These are phyloP conservation scores for Lagenorhynchus albirostris DNA, from an alignment of 2,113 vertebrate genomes.

Conservation along the genomic window DNA sequence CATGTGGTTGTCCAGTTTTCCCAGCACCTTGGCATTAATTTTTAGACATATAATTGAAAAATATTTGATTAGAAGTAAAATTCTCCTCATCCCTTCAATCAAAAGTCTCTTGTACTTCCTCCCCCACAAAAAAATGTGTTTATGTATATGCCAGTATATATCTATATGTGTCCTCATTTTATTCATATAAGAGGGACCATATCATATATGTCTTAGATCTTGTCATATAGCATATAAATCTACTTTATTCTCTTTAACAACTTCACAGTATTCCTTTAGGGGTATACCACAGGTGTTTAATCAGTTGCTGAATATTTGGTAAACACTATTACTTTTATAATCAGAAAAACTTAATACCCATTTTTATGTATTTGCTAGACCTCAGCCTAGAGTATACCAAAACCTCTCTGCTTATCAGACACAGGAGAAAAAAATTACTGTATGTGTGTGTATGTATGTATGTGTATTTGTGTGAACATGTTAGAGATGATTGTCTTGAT, in stretches of 20 bases:
- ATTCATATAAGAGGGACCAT: background rate
- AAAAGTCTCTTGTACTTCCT: background rate
- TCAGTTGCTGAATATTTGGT: constrained; percentile 16
- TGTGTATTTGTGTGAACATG: background rate
- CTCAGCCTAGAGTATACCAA: background rate
- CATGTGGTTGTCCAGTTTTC: background rate
- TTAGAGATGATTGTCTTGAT: constrained; percentile 9
- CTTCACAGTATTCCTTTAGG: background rate
- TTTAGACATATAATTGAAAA: constrained; percentile 19
- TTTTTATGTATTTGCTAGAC: background rate
- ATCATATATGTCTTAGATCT: background rate
- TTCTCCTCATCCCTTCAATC: background rate
- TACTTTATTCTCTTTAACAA: background rate
- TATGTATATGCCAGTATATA: background rate
- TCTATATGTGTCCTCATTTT: background rate
- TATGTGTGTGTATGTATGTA: background rate
- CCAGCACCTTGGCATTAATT: background rate
- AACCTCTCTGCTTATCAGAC: background rate
- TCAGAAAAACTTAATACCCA: background rate
- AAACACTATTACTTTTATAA: background rate
- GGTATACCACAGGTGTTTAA: background rate
- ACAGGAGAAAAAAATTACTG: background rate
- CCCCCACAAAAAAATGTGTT: background rate
- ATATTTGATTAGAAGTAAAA: constrained; percentile 23
- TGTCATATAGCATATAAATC: background rate